phyloP scores from a whole-genome alignment of 2,113 vertebrate genomes.

The Lampris incognitus region DNA sequence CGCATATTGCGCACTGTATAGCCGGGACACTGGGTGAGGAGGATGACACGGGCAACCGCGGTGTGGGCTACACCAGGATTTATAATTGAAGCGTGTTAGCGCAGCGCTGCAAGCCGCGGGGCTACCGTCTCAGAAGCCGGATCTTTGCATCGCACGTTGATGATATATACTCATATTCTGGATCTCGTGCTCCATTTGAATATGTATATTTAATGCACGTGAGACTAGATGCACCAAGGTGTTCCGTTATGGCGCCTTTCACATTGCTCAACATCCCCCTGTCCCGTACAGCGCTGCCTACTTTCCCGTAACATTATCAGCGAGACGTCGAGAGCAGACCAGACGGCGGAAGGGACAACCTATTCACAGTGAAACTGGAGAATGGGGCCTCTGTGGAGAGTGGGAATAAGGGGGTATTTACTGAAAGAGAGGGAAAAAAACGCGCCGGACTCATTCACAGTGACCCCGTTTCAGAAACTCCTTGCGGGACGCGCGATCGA shows the following conservation, averaged over 20 bases:
- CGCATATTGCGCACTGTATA: no score
- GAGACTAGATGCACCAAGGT: background rate
- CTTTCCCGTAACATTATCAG: background rate
- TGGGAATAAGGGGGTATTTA: constrained; percentile 27
- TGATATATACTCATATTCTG: background rate
- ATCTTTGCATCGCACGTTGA: background rate
- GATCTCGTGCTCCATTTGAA: constrained; percentile 1
- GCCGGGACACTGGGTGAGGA: background rate
- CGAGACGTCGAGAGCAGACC: constrained; percentile 2
- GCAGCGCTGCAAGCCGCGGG: no score
- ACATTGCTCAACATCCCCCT: background rate
- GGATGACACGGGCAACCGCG: no score
- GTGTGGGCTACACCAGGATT: no score
- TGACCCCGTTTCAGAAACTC: constrained; percentile 75
- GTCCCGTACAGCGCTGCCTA: constrained; percentile 8
- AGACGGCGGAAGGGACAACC: constrained; percentile 39
- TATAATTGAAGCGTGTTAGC: no score
- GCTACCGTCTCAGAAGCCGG: background rate
- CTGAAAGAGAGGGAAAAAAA: constrained; percentile 1
- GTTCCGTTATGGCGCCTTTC: constrained; percentile 45
- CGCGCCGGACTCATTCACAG: constrained; percentile 65
- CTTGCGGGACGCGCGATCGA: constrained; percentile 73
- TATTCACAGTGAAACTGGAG: constrained; percentile 73
- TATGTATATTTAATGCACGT: no score
- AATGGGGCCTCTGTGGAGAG: constrained; percentile 41